phyloP scores from a whole-genome alignment of 1,140 invertebrate genomes.

The Drosophila mojavensis region DNA sequence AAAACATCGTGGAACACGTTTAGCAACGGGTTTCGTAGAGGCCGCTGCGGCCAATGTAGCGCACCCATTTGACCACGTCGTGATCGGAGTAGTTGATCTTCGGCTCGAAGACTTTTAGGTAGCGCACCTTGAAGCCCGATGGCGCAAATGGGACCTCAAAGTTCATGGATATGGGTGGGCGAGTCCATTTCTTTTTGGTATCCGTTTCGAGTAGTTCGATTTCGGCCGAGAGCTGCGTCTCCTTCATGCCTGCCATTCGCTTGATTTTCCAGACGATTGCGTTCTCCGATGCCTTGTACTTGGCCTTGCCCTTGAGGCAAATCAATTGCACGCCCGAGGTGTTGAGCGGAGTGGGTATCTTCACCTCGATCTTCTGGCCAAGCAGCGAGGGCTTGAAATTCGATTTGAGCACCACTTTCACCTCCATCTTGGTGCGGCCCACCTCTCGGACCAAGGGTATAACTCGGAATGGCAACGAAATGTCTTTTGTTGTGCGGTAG shows the following conservation, averaged over 20 bases:
- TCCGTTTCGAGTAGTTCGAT: conserved; percentile 99
- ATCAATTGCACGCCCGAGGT: conserved; percentile 99
- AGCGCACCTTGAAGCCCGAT: conserved; percentile 99
- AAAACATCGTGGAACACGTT: conserved; percentile 39
- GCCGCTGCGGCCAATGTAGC: conserved; percentile 99
- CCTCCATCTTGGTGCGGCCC: conserved; percentile 99
- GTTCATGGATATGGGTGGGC: conserved; percentile 99
- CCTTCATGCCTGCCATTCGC: conserved; percentile 99
- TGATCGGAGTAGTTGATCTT: conserved; percentile 99
- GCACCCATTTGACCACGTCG: conserved; percentile 99
- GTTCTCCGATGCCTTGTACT: conserved; percentile 99
- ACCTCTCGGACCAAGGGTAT: conserved; percentile 99
- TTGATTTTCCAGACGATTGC: conserved; percentile 99
- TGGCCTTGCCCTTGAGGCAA: conserved; percentile 99
- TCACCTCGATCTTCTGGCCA: conserved; percentile 99
- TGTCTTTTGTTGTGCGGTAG: conserved; percentile 99
- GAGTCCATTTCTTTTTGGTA: conserved; percentile 99
- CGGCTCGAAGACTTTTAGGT: conserved; percentile 99
- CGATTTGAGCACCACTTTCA: conserved; percentile 99
- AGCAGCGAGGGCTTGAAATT: conserved; percentile 99
- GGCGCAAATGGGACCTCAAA: conserved; percentile 99
- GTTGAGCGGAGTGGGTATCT: conserved; percentile 99
- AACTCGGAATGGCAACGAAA: conserved; percentile 99
- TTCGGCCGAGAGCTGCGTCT: conserved; percentile 99
- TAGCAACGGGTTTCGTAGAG: conserved; percentile 99